Evolutionary conservation across 2,113 vertebrate species (phyloP).

Genomic region (Clarias magur): DNA sequence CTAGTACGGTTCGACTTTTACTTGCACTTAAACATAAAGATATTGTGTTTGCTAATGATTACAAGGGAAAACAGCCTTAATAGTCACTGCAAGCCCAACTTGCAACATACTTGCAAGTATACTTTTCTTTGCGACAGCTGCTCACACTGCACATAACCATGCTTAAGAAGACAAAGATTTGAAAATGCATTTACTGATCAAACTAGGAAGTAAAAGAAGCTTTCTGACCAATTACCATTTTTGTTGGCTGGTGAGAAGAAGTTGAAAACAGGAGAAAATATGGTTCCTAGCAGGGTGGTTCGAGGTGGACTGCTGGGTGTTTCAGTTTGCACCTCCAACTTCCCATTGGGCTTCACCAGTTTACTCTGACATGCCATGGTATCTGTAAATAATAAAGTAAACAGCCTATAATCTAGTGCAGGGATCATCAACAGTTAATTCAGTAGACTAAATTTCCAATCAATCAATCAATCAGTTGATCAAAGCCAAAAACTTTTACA

Average conservation of each 20-base stretch:
- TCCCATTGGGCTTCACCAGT: constrained; percentile 91
- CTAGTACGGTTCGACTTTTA: not conserved
- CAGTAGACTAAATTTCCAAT: not conserved
- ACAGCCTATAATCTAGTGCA: constrained; percentile 14
- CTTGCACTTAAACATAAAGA: not conserved
- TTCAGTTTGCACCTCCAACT: constrained; percentile 82
- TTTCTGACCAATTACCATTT: constrained; percentile 78
- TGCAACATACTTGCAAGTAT: too few relatives aligned
- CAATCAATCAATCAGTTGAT: too few relatives aligned
- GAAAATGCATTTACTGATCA: not conserved
- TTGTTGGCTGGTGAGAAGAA: constrained; percentile 99
- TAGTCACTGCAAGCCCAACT: not conserved
- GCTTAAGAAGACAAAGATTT: not conserved
- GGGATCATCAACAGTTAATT: not conserved
- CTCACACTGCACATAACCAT: not conserved
- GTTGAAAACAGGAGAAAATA: constrained; percentile 99
- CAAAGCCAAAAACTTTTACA: not conserved
- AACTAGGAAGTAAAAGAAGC: not conserved
- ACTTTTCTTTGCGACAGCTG: not conserved
- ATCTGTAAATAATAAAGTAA: constrained; percentile 66
- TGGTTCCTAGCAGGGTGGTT: constrained; percentile 93
- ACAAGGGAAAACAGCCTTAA: not conserved
- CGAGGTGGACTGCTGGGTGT: constrained; percentile 84
- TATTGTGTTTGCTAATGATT: not conserved
- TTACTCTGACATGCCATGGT: constrained; percentile 87